Conservation (phyloP, 2,113 vertebrate genomes). For the Agelaius phoeniceus region DNA sequence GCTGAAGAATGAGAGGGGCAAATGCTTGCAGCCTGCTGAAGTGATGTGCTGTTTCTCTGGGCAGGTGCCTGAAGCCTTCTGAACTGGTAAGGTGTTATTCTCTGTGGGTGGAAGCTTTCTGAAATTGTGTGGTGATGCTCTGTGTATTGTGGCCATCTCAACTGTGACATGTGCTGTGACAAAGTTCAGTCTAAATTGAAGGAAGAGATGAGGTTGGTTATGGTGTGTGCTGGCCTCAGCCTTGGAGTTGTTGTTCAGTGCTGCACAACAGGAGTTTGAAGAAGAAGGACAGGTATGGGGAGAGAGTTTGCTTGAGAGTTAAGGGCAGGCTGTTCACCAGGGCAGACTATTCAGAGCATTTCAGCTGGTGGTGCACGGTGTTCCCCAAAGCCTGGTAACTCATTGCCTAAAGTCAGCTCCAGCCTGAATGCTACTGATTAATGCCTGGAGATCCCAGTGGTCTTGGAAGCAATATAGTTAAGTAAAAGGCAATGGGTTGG, state of each 20-base stretch:
- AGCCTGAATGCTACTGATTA: constrained; percentile 20
- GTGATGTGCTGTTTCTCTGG: background rate
- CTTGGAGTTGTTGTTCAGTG: accelerated
- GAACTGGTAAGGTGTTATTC: background rate
- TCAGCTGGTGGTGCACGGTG: background rate
- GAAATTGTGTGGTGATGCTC: background rate
- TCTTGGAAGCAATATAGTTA: constrained; percentile 64
- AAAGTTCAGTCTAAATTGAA: background rate
- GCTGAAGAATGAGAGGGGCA: background rate
- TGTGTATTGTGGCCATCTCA: background rate
- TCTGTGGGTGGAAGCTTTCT: background rate
- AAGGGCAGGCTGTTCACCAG: background rate
- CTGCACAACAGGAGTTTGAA: background rate
- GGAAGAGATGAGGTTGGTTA: accelerated
- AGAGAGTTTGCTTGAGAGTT: background rate
- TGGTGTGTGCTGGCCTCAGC: background rate
- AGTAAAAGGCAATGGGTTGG: constrained; percentile 65
- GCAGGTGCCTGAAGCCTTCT: background rate
- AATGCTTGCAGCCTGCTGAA: background rate
- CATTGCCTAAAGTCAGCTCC: constrained; percentile 33
- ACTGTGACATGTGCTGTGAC: too few relatives aligned
- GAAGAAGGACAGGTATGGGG: background rate
- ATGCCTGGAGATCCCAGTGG: constrained; percentile 50
- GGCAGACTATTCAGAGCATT: background rate
- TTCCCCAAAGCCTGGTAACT: constrained; percentile 32